Evolutionary conservation across 2,888 invertebrate genomes (phyloP), one percentile per base, ranked within the genome.

Genomic region (Stenotaenia linearis): DNA sequence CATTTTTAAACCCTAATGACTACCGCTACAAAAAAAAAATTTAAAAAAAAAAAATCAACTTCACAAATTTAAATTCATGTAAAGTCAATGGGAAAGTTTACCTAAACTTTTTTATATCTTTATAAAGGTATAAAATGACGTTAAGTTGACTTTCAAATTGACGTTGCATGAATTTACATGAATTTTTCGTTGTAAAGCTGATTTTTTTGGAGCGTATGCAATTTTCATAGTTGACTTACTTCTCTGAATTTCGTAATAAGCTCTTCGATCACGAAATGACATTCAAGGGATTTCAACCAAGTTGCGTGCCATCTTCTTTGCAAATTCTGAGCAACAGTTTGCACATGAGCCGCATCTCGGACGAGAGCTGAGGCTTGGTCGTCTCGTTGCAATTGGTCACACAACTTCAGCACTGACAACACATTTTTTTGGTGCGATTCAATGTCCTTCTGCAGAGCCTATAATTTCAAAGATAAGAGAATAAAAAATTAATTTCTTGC

Each of bases 371-470:
- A 45, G 61, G 15, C 40, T 79, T 93, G 87, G 93, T 92, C 88
- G 93, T 93, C 23, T 21, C 79, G 78, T 37, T 85, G 83, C 28
- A 87, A 83, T 45, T 84, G 84, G 78, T 86, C 86, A 80, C 86
- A 86, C 75, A 86, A 84, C 81, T 86, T 86, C 77, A 86, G 82
- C 5, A 87, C 85, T 23, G 86, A 85, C 35, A 85, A 85, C n/a
- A 87, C 85, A 56, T 85, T 83, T 80, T 85, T 84, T 3, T 86
- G 85, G 80, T 85, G 95, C 87, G 94, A 93, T 90, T 95, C 94
- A 88, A 96, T 95, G 89, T 96, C 95, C 86, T 92, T 91, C 89
- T 96, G 95, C 87, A 96, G 91, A 89, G 92, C 92, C 96, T 96
- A 90, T 30, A 89, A 88, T 45, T 45, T 15, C 5, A 82, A 83